These are phyloP conservation scores for Sardina pilchardus DNA, from an alignment of 2,113 vertebrate genomes.

Conservation along the genomic window DNA sequence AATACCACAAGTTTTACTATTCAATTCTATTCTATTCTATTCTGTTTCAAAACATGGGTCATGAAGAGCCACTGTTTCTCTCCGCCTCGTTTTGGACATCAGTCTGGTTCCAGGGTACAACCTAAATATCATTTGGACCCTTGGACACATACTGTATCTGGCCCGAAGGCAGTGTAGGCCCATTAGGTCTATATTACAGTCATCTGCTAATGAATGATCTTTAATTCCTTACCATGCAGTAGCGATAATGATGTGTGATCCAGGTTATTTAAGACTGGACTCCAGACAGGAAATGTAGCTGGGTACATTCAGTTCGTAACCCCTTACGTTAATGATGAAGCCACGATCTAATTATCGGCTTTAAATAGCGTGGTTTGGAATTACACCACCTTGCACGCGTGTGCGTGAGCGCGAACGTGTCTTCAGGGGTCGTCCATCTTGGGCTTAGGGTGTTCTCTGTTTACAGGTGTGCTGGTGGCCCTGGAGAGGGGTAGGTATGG, in stretches of 20 bases:
- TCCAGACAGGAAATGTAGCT: not conserved
- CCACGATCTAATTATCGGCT: not conserved
- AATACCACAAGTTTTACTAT: too few species aligned
- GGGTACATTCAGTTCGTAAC: not conserved
- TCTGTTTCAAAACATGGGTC: too few species aligned
- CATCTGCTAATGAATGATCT: not conserved
- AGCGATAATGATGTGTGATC: not conserved
- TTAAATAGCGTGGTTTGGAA: not conserved
- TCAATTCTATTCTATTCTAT: too few species aligned
- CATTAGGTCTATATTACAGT: not conserved
- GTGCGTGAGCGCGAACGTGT: not conserved
- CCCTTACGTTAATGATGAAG: too few species aligned
- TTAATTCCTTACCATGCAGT: not conserved
- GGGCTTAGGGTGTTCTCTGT: slow-evolving; percentile 52
- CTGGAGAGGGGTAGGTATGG: slow-evolving; percentile 64
- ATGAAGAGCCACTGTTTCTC: too few species aligned
- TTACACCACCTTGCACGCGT: not conserved
- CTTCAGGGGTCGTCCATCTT: not conserved
- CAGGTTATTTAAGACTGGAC: not conserved
- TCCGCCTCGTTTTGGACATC: too few species aligned
- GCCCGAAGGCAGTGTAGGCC: too few species aligned
- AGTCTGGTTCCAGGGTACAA: too few species aligned
- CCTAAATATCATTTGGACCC: too few species aligned
- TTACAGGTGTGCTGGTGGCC: slow-evolving; percentile 65
- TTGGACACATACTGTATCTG: not conserved